These are phyloP conservation scores for Crocidura indochinensis DNA, from an alignment of 2,797 vertebrate genomes.

Conservation along the genomic window DNA sequence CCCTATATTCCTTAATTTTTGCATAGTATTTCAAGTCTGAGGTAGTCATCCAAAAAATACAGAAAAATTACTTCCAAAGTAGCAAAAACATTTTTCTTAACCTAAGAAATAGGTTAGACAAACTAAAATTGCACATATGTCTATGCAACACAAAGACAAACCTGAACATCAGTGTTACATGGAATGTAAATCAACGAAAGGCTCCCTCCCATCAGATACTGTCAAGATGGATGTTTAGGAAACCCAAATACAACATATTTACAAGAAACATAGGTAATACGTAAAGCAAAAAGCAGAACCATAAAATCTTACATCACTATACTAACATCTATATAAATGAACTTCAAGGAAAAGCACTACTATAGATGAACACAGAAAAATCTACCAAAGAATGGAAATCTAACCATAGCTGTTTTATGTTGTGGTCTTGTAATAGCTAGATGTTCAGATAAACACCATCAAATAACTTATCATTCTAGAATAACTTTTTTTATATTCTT, in stretches of 20 bases:
- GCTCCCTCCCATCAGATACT: neutral
- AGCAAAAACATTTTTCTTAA: neutral
- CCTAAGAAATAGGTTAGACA: neutral
- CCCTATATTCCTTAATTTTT: neutral
- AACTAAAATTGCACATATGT: neutral
- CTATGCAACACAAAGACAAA: neutral
- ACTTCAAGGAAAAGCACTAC: constrained; percentile 1
- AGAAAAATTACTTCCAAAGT: neutral
- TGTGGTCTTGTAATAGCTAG: neutral
- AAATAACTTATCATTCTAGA: constrained; percentile 4
- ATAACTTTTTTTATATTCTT: neutral
- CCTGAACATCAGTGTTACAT: neutral
- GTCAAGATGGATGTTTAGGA: neutral
- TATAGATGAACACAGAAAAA: constrained; percentile 50
- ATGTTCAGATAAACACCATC: neutral
- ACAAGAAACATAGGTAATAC: neutral
- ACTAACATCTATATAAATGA: neutral
- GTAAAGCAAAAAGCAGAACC: constrained; percentile 51
- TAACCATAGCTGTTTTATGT: neutral
- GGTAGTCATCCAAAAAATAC: neutral
- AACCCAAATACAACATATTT: neutral
- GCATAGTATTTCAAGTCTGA: neutral
- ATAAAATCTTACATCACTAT: neutral
- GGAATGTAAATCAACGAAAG: constrained; percentile 33
- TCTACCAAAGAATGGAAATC: neutral